Conservation (phyloP, 2,888 invertebrate species). For the Macropis europaea region DNA sequence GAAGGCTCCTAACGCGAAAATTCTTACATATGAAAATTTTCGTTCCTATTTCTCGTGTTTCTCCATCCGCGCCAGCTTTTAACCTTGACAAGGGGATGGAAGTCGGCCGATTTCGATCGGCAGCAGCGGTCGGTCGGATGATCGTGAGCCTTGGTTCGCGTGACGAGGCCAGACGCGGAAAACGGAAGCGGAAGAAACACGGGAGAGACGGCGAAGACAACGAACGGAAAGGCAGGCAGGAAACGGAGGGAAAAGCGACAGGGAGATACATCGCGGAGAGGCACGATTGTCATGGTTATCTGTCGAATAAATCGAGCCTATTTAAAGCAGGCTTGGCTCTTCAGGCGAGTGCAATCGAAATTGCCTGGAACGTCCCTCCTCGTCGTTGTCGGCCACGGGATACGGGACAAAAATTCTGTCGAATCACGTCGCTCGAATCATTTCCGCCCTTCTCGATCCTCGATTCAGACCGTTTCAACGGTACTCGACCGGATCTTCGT, state of each 20-base stretch:
- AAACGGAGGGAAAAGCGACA: slow-evolving; percentile 11
- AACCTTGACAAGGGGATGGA: no score
- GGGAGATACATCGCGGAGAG: slow-evolving; percentile 38
- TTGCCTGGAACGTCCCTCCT: slow-evolving; percentile 6
- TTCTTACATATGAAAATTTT: no score
- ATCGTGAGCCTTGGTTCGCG: slow-evolving; percentile 8
- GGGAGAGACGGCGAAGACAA: slow-evolving; percentile 18
- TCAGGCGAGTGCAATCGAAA: not conserved
- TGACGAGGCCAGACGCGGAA: slow-evolving; percentile 16
- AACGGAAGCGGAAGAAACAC: slow-evolving; percentile 10
- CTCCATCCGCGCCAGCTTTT: no score
- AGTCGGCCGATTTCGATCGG: not conserved
- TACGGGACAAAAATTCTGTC: not conserved
- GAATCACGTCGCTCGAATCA: not conserved
- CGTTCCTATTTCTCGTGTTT: no score
- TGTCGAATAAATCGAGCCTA: slow-evolving; percentile 37
- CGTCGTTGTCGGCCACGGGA: not conserved
- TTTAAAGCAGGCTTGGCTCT: slow-evolving; percentile 16
- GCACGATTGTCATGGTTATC: slow-evolving; percentile 40
- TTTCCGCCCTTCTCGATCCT: not conserved
- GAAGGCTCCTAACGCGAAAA: no score
- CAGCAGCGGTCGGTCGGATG: no score
- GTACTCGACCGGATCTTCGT: no score
- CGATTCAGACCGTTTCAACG: no score
- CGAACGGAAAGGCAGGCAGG: slow-evolving; percentile 13